phyloP scores from a whole-genome alignment of 2,888 invertebrate species.

The Hemithea aestivaria region DNA sequence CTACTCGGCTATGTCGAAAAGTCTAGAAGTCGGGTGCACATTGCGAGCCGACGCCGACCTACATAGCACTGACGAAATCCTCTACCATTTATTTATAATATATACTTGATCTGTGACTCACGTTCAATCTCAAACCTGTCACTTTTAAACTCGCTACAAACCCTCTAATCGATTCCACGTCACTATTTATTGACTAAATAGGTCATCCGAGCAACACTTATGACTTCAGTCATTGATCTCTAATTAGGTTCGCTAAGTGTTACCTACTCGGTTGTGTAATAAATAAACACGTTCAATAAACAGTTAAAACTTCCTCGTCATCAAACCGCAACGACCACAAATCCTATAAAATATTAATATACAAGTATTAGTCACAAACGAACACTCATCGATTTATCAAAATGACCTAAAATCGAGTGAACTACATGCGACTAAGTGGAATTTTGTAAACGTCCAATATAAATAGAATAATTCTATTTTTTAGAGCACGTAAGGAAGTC shows the following conservation, averaged over 20 bases:
- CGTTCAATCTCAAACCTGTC: slow-evolving; percentile 21
- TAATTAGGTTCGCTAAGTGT: too few species aligned
- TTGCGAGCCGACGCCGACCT: slow-evolving; percentile 32
- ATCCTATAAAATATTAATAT: slow-evolving; percentile 1
- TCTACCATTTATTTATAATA: slow-evolving; percentile 33
- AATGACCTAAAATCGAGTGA: slow-evolving; percentile 45
- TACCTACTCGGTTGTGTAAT: too few species aligned
- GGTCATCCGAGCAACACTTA: slow-evolving; percentile 1
- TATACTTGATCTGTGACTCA: slow-evolving; percentile 37
- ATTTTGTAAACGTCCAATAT: slow-evolving; percentile 37
- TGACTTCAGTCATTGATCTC: too few species aligned
- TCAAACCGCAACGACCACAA: too few species aligned
- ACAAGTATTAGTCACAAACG: slow-evolving; percentile 14
- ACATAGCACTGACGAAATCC: slow-evolving; percentile 58
- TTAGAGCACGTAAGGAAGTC: slow-evolving; percentile 57
- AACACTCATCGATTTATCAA: slow-evolving; percentile 37
- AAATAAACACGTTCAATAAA: too few species aligned
- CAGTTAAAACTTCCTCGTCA: too few species aligned
- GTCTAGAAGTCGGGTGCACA: slow-evolving; percentile 46
- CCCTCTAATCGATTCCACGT: slow-evolving; percentile 2
- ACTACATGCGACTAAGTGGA: slow-evolving; percentile 37
- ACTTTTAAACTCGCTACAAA: slow-evolving; percentile 8
- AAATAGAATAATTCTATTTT: slow-evolving; percentile 42
- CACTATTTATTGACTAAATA: slow-evolving; percentile 4
- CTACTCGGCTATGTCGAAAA: slow-evolving; percentile 54